Evolutionary conservation across 35 echinoderm and acorn worm genomes (phyloP).

Genomic region (Hemicentrotus pulcherrimus): DNA sequence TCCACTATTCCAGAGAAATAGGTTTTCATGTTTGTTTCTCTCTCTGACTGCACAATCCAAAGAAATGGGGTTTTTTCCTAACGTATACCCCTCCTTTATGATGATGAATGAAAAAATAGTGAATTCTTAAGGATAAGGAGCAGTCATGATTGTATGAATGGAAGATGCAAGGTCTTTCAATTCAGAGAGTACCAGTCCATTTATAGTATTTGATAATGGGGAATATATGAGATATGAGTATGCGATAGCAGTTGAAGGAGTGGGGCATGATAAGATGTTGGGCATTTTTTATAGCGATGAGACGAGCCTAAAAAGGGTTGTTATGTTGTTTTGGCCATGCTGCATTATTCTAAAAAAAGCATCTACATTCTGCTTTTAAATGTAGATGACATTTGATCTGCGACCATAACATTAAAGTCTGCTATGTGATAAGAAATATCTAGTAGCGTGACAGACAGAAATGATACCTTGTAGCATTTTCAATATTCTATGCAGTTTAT

Average conservation of each 20-base stretch:
- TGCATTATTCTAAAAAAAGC: neutral
- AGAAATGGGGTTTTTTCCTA: no score
- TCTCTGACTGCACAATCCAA: neutral
- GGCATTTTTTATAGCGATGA: neutral
- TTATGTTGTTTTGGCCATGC: neutral
- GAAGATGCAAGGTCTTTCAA: neutral
- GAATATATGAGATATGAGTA: neutral
- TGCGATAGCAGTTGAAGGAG: neutral
- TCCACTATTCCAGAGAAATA: neutral
- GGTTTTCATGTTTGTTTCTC: neutral
- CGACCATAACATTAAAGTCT: neutral
- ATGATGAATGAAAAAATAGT: neutral
- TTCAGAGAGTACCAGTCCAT: neutral
- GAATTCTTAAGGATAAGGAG: neutral
- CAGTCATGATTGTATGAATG: conserved; percentile 2
- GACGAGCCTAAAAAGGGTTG: neutral
- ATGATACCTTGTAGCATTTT: no score
- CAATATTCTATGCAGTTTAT: neutral
- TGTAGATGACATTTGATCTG: neutral
- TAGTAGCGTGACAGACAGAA: neutral
- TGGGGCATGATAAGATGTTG: neutral
- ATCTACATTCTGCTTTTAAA: neutral
- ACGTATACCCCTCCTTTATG: no score
- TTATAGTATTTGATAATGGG: neutral
- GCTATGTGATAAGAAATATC: neutral